These are phyloP conservation scores for Neodiprion fabricii DNA, from an alignment of 1,140 invertebrate species.

Conservation along the genomic window DNA sequence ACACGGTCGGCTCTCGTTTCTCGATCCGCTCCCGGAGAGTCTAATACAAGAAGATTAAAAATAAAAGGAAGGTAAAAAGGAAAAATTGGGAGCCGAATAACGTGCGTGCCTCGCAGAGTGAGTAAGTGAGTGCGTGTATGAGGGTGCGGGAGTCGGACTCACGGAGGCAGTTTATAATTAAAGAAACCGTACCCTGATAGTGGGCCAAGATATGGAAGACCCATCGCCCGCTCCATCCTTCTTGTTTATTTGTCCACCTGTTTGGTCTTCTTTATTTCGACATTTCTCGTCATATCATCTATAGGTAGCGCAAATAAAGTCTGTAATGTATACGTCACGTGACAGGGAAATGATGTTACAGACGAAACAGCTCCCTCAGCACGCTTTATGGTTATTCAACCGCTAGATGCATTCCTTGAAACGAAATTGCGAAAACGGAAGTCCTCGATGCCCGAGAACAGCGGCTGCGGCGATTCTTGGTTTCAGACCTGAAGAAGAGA, in stretches of 20 bases:
- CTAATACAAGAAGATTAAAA: no score
- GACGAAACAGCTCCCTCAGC: no score
- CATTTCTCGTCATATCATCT: no score
- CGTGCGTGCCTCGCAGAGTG: not conserved
- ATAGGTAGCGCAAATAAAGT: no score
- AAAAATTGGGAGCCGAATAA: no score
- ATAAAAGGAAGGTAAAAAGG: no score
- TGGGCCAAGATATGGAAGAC: conserved; percentile 26
- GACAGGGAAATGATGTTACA: no score
- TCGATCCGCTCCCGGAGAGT: not conserved
- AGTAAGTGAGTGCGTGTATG: conserved; percentile 4
- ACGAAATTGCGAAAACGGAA: not conserved
- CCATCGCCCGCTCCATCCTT: not conserved
- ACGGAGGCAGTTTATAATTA: conserved; percentile 40
- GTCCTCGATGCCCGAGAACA: not conserved
- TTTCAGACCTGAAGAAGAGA: conserved; percentile 3
- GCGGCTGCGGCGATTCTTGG: not conserved
- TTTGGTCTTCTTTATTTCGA: no score
- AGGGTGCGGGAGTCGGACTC: not conserved
- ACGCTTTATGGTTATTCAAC: no score
- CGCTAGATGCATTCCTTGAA: no score
- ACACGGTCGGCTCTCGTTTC: not conserved
- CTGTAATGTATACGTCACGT: no score
- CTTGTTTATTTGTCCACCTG: no score
- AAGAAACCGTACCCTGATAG: conserved; percentile 42